These are phyloP conservation scores for Orthonevra nobilis DNA, from an alignment of 2,888 invertebrate genomes.

Conservation along the genomic window DNA sequence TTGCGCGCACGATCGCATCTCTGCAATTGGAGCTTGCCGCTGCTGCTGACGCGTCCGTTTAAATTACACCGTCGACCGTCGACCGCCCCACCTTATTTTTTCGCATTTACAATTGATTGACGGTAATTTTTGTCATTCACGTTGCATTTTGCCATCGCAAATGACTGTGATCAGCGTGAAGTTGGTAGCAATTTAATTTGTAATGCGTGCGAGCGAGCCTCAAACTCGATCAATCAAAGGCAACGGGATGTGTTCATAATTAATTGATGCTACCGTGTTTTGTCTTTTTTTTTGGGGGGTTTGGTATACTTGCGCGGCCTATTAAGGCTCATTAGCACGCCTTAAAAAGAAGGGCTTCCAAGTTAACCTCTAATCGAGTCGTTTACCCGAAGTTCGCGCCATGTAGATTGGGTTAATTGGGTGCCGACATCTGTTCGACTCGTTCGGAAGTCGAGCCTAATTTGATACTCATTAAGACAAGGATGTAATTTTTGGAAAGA, in stretches of 20 bases:
- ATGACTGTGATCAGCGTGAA: conserved; percentile 61
- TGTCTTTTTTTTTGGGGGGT: background rate
- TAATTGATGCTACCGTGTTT: conserved; percentile 41
- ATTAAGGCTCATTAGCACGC: conserved; percentile 64
- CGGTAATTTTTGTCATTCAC: conserved; percentile 67
- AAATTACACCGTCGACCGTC: conserved; percentile 46
- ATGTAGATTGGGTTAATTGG: conserved; percentile 25
- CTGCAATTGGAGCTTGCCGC: conserved; percentile 57
- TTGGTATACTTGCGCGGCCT: conserved; percentile 27
- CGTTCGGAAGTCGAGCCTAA: conserved; percentile 19
- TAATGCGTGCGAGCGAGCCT: conserved; percentile 34
- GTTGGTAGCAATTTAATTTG: conserved; percentile 52
- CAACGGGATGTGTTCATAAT: conserved; percentile 14
- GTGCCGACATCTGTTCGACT: conserved; percentile 51
- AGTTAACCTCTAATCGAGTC: conserved; percentile 12
- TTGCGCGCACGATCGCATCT: conserved; percentile 37
- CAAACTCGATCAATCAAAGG: conserved; percentile 61
- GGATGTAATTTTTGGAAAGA: conserved; percentile 9
- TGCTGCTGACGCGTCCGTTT: conserved; percentile 25
- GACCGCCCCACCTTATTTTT: conserved; percentile 45
- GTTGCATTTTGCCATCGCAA: conserved; percentile 53
- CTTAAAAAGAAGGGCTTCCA: conserved; percentile 12
- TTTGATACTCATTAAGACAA: conserved; percentile 23
- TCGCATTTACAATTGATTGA: conserved; percentile 64
- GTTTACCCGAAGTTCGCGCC: conserved; percentile 6